Conservation (phyloP, 2,797 vertebrate species). For the Notoglanidium macrostoma region DNA sequence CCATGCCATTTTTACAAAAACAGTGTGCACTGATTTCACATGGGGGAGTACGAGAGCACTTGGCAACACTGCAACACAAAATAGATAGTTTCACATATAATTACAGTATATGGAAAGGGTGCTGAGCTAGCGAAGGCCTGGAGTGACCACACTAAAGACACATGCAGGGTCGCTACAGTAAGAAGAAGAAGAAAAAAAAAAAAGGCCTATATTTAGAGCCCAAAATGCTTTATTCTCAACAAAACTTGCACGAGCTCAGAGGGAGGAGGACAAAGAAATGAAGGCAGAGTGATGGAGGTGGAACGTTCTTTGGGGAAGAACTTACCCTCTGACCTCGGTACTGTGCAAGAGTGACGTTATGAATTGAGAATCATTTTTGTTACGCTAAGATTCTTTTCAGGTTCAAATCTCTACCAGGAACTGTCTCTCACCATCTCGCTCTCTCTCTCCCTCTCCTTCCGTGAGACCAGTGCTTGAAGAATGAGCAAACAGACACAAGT, state of each 20-base stretch:
- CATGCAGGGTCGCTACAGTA: slow-evolving; percentile 76
- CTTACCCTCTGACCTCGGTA: neutral
- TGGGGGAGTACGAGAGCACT: slow-evolving; percentile 56
- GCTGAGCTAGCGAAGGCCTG: slow-evolving; percentile 72
- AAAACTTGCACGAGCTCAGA: slow-evolving; percentile 69
- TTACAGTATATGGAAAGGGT: slow-evolving; percentile 69
- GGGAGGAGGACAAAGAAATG: neutral
- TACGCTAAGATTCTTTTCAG: too few species aligned
- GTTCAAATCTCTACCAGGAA: too few species aligned
- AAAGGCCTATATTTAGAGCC: slow-evolving; percentile 75
- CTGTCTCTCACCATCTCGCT: too few species aligned
- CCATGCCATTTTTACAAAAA: neutral
- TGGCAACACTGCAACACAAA: slow-evolving; percentile 72
- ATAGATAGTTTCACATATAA: slow-evolving; percentile 74
- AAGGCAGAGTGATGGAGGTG: neutral
- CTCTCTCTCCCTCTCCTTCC: too few species aligned
- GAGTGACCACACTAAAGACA: slow-evolving; percentile 80
- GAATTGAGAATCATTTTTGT: neutral
- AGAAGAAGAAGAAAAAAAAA: slow-evolving; percentile 33
- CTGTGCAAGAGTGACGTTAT: neutral
- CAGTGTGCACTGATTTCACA: neutral
- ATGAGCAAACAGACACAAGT: too few species aligned
- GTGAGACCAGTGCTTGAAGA: too few species aligned
- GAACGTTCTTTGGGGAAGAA: too few species aligned
- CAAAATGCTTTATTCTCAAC: slow-evolving; percentile 70